These are phyloP conservation scores for Phyllotis vaccarum DNA, from an alignment of 2,797 vertebrate species.

Conservation along the genomic window DNA sequence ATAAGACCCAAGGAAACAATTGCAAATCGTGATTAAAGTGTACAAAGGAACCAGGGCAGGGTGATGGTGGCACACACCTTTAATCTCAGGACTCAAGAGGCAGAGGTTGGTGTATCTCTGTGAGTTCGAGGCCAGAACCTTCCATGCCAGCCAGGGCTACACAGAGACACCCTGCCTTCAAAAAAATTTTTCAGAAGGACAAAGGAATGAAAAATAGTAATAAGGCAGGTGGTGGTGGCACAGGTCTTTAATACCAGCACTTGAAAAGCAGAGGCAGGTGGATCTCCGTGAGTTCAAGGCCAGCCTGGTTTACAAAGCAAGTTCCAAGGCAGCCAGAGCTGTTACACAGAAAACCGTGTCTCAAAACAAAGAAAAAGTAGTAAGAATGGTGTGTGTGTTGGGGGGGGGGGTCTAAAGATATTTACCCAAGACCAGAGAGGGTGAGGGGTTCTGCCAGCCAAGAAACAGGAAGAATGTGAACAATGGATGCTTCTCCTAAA, in stretches of 20 bases:
- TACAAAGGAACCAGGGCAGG: background rate
- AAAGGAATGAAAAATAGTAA: too few relatives aligned
- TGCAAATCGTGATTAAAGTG: background rate
- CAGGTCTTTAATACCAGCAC: background rate
- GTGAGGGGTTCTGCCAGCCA: background rate
- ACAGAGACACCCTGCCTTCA: background rate
- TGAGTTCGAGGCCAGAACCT: background rate
- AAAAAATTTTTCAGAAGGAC: background rate
- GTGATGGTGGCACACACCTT: background rate
- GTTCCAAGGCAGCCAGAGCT: background rate
- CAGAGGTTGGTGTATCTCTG: background rate
- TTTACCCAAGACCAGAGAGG: background rate
- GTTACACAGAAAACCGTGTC: background rate
- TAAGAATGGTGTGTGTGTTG: background rate
- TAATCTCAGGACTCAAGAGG: background rate
- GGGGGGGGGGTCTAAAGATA: background rate
- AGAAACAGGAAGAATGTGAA: background rate
- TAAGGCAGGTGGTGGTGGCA: background rate
- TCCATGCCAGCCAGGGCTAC: background rate
- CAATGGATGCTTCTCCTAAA: fast-evolving
- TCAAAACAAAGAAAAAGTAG: background rate
- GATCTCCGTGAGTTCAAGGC: background rate
- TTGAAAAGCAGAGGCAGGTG: background rate
- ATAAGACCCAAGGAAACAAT: background rate
- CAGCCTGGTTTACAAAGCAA: background rate